Percentiles rank a stretch among this genome's conserved stretches.
Conservation (phyloP, 2,888 invertebrate genomes). For the Schizotus pectinicornis region DNA sequence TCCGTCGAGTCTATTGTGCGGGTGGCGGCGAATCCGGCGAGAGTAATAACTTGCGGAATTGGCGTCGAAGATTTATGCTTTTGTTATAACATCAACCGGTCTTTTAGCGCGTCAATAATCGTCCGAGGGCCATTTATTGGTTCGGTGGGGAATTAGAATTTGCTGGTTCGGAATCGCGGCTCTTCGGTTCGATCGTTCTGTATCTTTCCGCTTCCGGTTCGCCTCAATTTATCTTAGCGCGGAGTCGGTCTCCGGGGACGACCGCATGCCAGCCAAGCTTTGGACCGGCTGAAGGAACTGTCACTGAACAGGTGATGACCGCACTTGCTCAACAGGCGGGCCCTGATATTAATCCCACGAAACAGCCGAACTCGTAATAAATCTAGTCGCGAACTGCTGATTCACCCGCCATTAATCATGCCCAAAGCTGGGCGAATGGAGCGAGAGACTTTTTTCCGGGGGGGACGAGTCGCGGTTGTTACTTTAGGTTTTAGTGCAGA, state of each 20-base stretch:
- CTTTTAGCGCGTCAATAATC: no score
- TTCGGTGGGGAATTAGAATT: no score
- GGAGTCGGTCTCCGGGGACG: constrained; percentile 25
- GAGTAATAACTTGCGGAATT: no score
- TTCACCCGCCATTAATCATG: constrained; percentile 47
- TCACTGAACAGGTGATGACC: constrained; percentile 37
- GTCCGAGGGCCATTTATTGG: no score
- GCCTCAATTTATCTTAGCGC: constrained; percentile 29
- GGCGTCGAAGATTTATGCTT: no score
- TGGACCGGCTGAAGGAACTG: constrained; percentile 27
- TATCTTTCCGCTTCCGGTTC: constrained; percentile 29
- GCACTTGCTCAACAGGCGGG: constrained; percentile 37
- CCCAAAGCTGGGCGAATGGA: constrained; percentile 27
- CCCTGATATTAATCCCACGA: constrained; percentile 35
- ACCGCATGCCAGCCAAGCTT: constrained; percentile 19
- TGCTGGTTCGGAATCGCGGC: no score
- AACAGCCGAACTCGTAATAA: constrained; percentile 39
- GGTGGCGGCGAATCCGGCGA: no score
- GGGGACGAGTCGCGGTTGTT: no score
- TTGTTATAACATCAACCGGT: no score
- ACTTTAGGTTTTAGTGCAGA: no score
- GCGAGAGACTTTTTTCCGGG: constrained; percentile 14
- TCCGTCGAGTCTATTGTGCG: no score
- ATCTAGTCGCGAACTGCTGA: constrained; percentile 47
- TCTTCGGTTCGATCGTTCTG: background rate